These are phyloP conservation scores for Electrona antarctica DNA, from an alignment of 2,113 vertebrate species.

Conservation along the genomic window DNA sequence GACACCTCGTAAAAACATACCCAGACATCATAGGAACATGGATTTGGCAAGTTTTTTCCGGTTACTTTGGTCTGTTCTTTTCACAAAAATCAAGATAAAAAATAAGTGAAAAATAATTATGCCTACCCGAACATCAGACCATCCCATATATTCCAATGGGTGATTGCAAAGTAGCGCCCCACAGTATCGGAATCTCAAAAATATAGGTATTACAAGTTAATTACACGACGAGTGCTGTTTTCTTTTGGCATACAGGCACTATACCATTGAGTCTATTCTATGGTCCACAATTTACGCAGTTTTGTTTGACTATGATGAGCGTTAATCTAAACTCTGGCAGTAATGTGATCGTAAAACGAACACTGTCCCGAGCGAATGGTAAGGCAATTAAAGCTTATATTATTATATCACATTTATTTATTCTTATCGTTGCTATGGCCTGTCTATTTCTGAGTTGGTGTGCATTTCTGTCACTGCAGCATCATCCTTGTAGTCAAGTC, in stretches of 20 bases:
- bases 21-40: slow-evolving; percentile 80
- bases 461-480: slow-evolving; percentile 53
- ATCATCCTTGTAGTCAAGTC: slow-evolving; percentile 56
- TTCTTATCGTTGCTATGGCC: slow-evolving; percentile 36
- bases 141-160: slow-evolving; percentile 78
- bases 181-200: slow-evolving; percentile 61
- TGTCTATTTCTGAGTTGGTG: slow-evolving; percentile 42
- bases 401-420: slow-evolving; percentile 54
- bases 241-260: slow-evolving; percentile 44
- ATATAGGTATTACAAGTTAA: slow-evolving; percentile 57
- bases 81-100: slow-evolving; percentile 96
- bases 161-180: slow-evolving; percentile 67
- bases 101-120: slow-evolving; percentile 93
- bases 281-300: slow-evolving; percentile 71
- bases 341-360: slow-evolving; percentile 21
- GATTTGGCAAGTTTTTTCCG: slow-evolving; percentile 73
- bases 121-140: slow-evolving; percentile 81
- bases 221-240: slow-evolving; percentile 49
- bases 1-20: slow-evolving; percentile 93
- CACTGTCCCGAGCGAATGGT: slow-evolving; percentile 22
- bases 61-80: slow-evolving; percentile 75
- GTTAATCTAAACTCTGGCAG: slow-evolving; percentile 29
- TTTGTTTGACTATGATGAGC: slow-evolving; percentile 39
- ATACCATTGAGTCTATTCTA: slow-evolving; percentile 54
- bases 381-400: not conserved